Percentiles rank a stretch among this genome's conserved stretches.
These are phyloP conservation scores for Trididemnum nubilum DNA, from an alignment of 23 tunicate species.

Conservation along the genomic window DNA sequence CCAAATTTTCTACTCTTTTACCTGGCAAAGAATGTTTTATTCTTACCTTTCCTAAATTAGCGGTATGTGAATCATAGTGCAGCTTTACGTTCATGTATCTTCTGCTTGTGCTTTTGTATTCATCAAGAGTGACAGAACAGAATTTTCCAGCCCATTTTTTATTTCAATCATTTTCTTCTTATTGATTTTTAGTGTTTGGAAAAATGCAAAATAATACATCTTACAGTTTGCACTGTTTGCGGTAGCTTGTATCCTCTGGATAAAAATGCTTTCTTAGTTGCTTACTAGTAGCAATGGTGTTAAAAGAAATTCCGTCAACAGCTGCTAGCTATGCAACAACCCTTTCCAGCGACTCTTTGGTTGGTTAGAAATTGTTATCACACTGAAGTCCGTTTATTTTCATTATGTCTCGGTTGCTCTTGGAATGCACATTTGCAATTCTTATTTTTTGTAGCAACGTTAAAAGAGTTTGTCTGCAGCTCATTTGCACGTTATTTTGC, in stretches of 20 bases:
- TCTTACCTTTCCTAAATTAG: slow-evolving; percentile 58
- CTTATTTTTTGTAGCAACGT: too few relatives aligned
- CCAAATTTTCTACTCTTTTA: slow-evolving; percentile 60
- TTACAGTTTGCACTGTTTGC: slow-evolving; percentile 64
- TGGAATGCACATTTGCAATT: too few relatives aligned
- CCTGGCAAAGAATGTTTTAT: slow-evolving; percentile 53
- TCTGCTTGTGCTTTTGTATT: slow-evolving; percentile 46
- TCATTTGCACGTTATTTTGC: too few relatives aligned
- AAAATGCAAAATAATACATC: slow-evolving; percentile 49
- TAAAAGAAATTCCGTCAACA: slow-evolving; percentile 52
- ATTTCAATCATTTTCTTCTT: slow-evolving; percentile 43
- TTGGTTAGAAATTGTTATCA: slow-evolving; percentile 29
- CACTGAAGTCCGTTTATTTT: too few relatives aligned
- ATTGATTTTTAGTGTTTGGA: slow-evolving; percentile 53
- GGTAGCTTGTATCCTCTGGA: slow-evolving; percentile 63
- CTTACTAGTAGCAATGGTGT: slow-evolving; percentile 56
- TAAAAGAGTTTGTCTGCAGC: too few relatives aligned
- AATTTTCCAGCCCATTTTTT: slow-evolving; percentile 48
- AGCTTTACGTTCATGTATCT: slow-evolving; percentile 55
- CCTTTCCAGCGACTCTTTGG: slow-evolving; percentile 63
- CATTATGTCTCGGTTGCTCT: too few relatives aligned
- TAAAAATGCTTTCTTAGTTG: slow-evolving; percentile 54
- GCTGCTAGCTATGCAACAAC: slow-evolving; percentile 65
- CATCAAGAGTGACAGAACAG: slow-evolving; percentile 63
- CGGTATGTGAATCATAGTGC: slow-evolving; percentile 47